These are phyloP conservation scores for Chirona hameri DNA, from an alignment of 2,888 invertebrate species.

Conservation along the genomic window DNA sequence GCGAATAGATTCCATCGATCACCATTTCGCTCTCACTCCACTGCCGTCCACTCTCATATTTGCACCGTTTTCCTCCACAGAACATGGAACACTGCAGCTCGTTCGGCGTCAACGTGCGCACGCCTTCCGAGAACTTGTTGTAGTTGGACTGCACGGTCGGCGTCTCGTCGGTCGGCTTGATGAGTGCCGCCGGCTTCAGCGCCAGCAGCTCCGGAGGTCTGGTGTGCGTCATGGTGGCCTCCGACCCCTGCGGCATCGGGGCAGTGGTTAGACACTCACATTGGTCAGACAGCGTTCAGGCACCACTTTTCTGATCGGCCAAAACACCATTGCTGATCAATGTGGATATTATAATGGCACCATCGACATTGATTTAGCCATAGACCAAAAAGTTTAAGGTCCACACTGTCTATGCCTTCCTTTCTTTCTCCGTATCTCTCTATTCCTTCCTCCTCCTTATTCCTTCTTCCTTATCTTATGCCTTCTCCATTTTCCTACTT, in stretches of 20 bases:
- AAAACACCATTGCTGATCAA: no score
- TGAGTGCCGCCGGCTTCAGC: background rate
- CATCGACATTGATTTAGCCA: no score
- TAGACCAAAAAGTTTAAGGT: no score
- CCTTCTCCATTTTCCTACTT: no score
- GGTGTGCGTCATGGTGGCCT: background rate
- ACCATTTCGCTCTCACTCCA: slow-evolving; percentile 62
- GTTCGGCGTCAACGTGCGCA: slow-evolving; percentile 55
- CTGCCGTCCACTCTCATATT: slow-evolving; percentile 67
- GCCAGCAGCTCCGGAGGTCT: background rate
- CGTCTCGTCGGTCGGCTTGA: background rate
- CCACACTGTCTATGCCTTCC: no score
- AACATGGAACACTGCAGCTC: slow-evolving; percentile 74
- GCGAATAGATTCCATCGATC: slow-evolving; percentile 74
- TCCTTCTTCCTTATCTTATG: no score
- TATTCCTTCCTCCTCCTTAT: no score
- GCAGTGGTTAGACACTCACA: background rate
- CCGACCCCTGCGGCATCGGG: background rate
- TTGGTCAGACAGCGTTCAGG: no score
- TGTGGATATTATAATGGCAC: no score
- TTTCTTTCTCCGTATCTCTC: no score
- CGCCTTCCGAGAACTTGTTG: slow-evolving; percentile 2
- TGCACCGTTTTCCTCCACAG: slow-evolving; percentile 77
- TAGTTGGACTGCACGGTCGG: slow-evolving; percentile 7
- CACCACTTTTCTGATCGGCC: no score